Base-by-base conservation (phyloP, 2,888 invertebrate genomes). In the Agapostemon virescens region DNA sequence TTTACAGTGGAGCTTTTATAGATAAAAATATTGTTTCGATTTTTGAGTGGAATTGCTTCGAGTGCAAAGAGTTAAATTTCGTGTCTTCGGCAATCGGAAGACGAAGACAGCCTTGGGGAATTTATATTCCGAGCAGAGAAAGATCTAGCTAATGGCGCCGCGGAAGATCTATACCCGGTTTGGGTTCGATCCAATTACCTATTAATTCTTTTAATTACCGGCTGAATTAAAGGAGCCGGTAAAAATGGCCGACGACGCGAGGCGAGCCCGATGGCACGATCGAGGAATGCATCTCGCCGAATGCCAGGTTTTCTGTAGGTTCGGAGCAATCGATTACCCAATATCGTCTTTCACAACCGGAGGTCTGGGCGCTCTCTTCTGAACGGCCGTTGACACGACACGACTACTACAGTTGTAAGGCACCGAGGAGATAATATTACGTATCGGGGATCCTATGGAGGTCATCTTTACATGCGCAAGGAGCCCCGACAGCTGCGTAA, bases 281-380 rank as follows among this genome's bases (percentile, higher is more conserved):
- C 68, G 45, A 52, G 63, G 20, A 49, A 49, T n/a, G 49, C 49
- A n/a, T n/a, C n/a, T n/a, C 20, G 63, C 52, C 36, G 42, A 42
- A 61, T 61, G 45, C 30, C 45, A 11, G 49, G n/a, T 11, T n/a
- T n/a, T n/a, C 49, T 11, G n/a, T 4, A 49, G 11, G 49, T 4
- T 49, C 2, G 40, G 69, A 64, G 74, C 74, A 79, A 86, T 84
- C 84, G 87, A 86, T 87, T 86, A 83, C 69, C 76, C 77, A 87
- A 86, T 83, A 87, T 84, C 84, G 74, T 75, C 80, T 87, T 87
- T 86, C 84, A 77, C 85, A 74, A 83, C 73, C 71, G 74, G 71
- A 66, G 55, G 74, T 77, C 70, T 72, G 49, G 73, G 33, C 66
- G 52, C 69, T 55, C 38, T 40, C 45, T 40, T 40, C 42, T 36